Evolutionary conservation across 2,888 invertebrate genomes (phyloP).

Genomic region (Parapristionchus giblindavisi): DNA sequence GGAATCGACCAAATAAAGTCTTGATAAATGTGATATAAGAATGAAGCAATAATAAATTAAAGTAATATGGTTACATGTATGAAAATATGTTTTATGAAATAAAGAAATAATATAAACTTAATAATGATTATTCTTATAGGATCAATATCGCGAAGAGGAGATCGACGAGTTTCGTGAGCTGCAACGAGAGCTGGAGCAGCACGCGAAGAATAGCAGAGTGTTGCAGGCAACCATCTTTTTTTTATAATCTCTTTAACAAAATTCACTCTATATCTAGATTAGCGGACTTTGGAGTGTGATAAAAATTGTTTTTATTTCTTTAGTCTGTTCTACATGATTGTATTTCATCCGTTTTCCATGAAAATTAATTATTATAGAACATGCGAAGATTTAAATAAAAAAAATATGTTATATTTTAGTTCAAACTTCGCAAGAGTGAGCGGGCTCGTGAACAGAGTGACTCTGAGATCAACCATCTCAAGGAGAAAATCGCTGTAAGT

Average conservation of each 20-base stretch:
- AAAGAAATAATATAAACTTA: background rate
- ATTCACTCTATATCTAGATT: background rate
- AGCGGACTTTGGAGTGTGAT: background rate
- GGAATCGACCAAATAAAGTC: background rate
- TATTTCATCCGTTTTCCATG: background rate
- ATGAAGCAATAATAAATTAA: background rate
- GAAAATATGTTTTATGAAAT: too few relatives aligned
- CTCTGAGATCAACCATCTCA: slow-evolving; percentile 76
- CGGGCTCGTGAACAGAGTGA: slow-evolving; percentile 80
- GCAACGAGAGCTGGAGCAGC: slow-evolving; percentile 92
- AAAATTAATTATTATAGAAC: background rate
- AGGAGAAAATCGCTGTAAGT: slow-evolving; percentile 48
- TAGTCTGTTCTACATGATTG: background rate
- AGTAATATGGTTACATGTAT: background rate
- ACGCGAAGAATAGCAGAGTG: slow-evolving; percentile 96
- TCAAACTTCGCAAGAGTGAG: slow-evolving; percentile 95
- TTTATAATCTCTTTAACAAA: too few relatives aligned
- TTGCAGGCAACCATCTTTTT: too few relatives aligned
- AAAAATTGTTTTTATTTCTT: background rate
- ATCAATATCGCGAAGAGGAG: slow-evolving; percentile 85
- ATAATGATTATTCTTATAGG: slow-evolving; percentile 48
- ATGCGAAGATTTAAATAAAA: background rate
- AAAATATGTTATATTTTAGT: slow-evolving; percentile 73
- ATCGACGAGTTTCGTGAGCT: slow-evolving; percentile 93
- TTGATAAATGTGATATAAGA: too few relatives aligned